These are phyloP conservation scores for Dascillus cervinus DNA, from an alignment of 2,888 invertebrate species.

Conservation along the genomic window DNA sequence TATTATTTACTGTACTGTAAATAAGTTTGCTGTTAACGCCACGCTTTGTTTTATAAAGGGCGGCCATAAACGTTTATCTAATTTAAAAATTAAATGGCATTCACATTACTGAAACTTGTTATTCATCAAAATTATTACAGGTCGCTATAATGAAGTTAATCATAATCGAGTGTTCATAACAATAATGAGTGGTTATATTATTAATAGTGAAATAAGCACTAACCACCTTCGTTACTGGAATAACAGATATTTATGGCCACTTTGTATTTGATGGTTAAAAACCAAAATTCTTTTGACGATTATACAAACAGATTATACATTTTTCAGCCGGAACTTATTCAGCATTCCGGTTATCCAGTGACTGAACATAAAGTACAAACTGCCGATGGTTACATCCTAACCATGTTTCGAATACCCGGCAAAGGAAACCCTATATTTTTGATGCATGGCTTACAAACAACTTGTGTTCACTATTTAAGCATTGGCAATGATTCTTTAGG, in stretches of 20 bases:
- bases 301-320: not conserved
- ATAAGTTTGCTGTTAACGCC: no score
- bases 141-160: constrained; percentile 5
- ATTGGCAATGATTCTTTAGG: constrained; percentile 21
- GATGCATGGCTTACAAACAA: constrained; percentile 31
- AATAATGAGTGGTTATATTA: constrained; percentile 33
- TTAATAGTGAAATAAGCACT: constrained; percentile 37
- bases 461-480: constrained; percentile 29
- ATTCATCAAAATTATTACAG: constrained; percentile 4
- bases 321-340: constrained; percentile 33
- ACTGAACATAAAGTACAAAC: constrained; percentile 32
- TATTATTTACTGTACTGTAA: no score
- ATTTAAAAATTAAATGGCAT: constrained; percentile 4
- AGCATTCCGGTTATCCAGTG: constrained; percentile 28
- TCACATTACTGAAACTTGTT: constrained; percentile 3
- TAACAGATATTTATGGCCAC: constrained; percentile 3
- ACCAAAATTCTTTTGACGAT: no score
- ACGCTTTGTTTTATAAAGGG: constrained; percentile 7
- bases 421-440: constrained; percentile 30
- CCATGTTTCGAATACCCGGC: constrained; percentile 29
- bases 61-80: constrained; percentile 3
- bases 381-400: constrained; percentile 30
- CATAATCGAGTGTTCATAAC: constrained; percentile 36
- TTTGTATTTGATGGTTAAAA: not conserved
- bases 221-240: constrained; percentile 32